phyloP scores from a whole-genome alignment of 1,140 invertebrate genomes.

The Callitettix versicolor region DNA sequence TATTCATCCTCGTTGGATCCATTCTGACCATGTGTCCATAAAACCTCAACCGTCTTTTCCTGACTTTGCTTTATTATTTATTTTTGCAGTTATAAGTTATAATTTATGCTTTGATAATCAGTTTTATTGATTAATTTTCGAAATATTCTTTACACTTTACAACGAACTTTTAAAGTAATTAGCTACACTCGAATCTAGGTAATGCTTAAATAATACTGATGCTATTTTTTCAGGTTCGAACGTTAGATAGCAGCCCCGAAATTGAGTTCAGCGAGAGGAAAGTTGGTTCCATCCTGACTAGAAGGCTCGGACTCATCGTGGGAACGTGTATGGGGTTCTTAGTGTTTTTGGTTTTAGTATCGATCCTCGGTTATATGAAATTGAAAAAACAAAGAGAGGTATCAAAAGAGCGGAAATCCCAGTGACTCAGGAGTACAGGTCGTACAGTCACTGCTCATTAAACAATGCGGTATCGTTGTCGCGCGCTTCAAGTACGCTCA shows the following conservation, averaged over 20 bases:
- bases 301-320: slow-evolving; percentile 72
- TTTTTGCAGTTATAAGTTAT: too few relatives aligned
- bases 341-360: slow-evolving; percentile 70
- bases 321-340: slow-evolving; percentile 76
- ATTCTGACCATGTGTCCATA: too few relatives aligned
- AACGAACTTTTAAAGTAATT: too few relatives aligned
- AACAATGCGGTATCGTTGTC: slow-evolving; percentile 31
- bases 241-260: slow-evolving; percentile 57
- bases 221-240: slow-evolving; percentile 40
- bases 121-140: too few relatives aligned
- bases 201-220: too few relatives aligned
- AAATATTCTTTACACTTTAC: too few relatives aligned
- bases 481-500: too few relatives aligned
- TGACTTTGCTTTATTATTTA: too few relatives aligned
- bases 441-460: slow-evolving; percentile 40
- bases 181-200: too few relatives aligned
- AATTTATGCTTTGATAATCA: too few relatives aligned
- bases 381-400: slow-evolving; percentile 71
- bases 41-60: too few relatives aligned
- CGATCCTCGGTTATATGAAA: slow-evolving; percentile 71
- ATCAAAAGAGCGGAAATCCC: slow-evolving; percentile 49
- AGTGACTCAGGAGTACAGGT: slow-evolving; percentile 57
- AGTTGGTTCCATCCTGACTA: slow-evolving; percentile 50
- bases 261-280: slow-evolving; percentile 46
- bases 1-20: too few relatives aligned